Conservation (phyloP, 2,113 vertebrate species). For the Pavo muticus region DNA sequence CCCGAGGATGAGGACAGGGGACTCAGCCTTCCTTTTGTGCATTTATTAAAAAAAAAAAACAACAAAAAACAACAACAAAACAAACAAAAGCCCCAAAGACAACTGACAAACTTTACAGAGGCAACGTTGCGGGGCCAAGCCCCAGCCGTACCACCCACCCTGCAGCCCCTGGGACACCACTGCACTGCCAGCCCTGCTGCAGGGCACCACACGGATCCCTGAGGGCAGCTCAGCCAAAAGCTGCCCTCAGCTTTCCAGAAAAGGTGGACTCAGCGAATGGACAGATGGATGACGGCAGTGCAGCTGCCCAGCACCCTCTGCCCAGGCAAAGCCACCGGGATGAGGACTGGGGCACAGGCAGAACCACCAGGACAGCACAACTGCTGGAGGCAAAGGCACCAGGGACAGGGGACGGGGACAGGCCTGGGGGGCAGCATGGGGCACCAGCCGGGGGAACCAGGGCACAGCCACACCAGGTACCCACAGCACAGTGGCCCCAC, state of each 20-base stretch:
- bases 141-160: slow-evolving; percentile 24
- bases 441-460: background rate
- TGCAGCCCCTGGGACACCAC: background rate
- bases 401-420: background rate
- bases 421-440: background rate
- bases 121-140: background rate
- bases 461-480: background rate
- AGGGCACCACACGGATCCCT: background rate
- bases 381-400: slow-evolving; percentile 50
- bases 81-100: background rate
- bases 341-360: accelerated
- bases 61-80: slow-evolving; percentile 6
- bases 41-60: slow-evolving; percentile 64
- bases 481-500: accelerated
- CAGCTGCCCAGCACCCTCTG: background rate
- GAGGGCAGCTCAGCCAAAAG: background rate
- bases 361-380: background rate
- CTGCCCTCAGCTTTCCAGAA: slow-evolving; percentile 51
- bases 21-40: slow-evolving; percentile 14
- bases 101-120: slow-evolving; percentile 49
- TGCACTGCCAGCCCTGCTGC: background rate
- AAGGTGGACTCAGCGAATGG: background rate
- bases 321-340: accelerated
- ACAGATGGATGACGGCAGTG: background rate
- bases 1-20: background rate